A percentile compares a stretch with the other conserved stretches of the same genome.
Evolutionary conservation across 2,113 vertebrate species (phyloP).

Genomic region (Prietella phreatophila): DNA sequence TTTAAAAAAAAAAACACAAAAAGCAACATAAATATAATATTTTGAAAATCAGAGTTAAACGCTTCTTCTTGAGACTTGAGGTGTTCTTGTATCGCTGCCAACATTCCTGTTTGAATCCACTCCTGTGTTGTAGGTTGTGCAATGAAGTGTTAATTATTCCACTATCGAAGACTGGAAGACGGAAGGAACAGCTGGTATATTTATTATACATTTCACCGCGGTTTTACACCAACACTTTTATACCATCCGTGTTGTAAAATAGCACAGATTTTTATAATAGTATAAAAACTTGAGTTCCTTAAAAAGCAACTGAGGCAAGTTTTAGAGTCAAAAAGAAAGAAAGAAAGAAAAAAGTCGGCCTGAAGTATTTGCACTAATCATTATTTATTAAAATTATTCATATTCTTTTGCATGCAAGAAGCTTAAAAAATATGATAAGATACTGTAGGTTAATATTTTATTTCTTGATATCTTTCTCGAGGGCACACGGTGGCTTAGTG

Average conservation of each 20-base stretch:
- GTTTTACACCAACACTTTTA: conserved; percentile 16
- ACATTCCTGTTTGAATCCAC: not conserved
- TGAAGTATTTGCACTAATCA: not conserved
- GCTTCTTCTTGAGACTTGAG: not conserved
- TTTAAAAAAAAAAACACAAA: not conserved
- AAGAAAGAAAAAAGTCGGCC: not conserved
- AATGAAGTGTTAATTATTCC: conserved; percentile 29
- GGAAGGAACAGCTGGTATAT: conserved; percentile 29
- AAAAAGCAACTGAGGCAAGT: not conserved
- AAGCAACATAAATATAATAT: not conserved
- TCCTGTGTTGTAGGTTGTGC: conserved; percentile 17
- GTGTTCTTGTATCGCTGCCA: conserved; percentile 27
- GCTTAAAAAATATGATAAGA: too few relatives aligned
- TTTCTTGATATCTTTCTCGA: not conserved
- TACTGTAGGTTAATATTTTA: not conserved
- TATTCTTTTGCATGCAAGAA: not conserved
- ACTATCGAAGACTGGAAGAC: conserved; percentile 18
- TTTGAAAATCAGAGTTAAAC: not conserved
- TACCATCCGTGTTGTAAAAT: conserved; percentile 15
- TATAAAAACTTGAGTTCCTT: conserved; percentile 8
- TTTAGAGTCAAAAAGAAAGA: too few relatives aligned
- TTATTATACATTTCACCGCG: conserved; percentile 32
- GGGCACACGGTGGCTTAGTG: too few relatives aligned
- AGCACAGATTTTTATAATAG: conserved; percentile 22
- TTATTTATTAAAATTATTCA: too few relatives aligned